Evolutionary conservation across 2,113 vertebrate genomes (phyloP).

Genomic region (Plestiodon gilberti): DNA sequence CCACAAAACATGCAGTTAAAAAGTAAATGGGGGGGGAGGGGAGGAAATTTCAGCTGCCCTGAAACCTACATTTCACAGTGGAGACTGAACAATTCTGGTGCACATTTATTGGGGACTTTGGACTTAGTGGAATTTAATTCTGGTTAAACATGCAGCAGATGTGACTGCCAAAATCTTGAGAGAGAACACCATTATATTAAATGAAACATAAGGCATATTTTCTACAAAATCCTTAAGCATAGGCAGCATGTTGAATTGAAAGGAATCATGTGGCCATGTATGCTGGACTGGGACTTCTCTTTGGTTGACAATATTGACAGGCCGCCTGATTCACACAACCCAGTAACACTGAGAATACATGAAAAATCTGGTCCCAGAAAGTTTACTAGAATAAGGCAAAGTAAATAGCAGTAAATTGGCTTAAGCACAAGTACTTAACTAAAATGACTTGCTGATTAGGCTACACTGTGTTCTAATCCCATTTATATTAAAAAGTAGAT

Average conservation of each 20-base stretch:
- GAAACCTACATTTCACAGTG: not conserved
- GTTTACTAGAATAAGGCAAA: not conserved
- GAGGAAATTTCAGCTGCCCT: not conserved
- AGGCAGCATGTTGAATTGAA: not conserved
- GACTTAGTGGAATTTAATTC: not conserved
- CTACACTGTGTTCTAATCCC: not conserved
- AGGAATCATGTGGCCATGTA: not conserved
- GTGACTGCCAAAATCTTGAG: not conserved
- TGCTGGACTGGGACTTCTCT: not conserved
- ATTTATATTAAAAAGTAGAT: slow-evolving; percentile 31
- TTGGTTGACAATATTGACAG: not conserved
- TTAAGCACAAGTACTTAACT: not conserved
- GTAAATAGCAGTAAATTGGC: not conserved
- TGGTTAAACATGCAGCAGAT: not conserved
- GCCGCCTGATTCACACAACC: not conserved
- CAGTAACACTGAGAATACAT: not conserved
- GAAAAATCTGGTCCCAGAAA: not conserved
- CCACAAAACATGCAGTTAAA: too few species aligned
- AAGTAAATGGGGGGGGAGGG: not conserved
- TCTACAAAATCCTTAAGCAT: not conserved
- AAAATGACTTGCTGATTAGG: not conserved
- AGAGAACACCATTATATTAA: not conserved
- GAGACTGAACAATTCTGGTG: not conserved
- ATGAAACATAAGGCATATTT: not conserved
- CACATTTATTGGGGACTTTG: not conserved